Evolutionary conservation across 2,888 invertebrate genomes (phyloP), one percentile per base, ranked within the genome.

Genomic region (Drosophila pseudotakahashii): DNA sequence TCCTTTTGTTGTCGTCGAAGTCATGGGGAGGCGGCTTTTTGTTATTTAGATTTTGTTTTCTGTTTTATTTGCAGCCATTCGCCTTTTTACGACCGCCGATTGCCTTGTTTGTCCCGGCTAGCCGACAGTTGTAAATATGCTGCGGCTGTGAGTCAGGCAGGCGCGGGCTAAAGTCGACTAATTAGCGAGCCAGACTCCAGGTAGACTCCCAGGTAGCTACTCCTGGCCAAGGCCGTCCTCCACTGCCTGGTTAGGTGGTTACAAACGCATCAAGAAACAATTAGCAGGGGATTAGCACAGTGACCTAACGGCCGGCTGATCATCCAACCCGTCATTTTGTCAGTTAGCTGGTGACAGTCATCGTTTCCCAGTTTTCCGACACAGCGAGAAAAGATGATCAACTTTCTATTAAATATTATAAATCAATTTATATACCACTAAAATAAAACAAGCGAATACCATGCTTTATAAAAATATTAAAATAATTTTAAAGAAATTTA

Each of bases 211-310:
- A 66, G 67, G 52, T 3, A 77, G 3, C 53, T 67, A 44, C 63
- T 70, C 70, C 72, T 53, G 51, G 50, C 45, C 54, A 59, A 60
- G 47, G 75, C 50, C 66, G 54, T 10, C 48, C 19, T 41, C 34
- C 13, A 16, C 42, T 47, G 54, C 37, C 53, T 50, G 60, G 59
- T 73, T 74, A 67, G 60, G 71, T 47, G n/a, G 69, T 75, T 72
- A 54, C 74, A 71, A 75, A 82, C 60, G 74, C 86, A 83, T 83
- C 79, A 88, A 88, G 86, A 85, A 88, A 57, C 82, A 85, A 83
- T 83, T 83, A 88, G 88, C 64, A 36, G 45, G n/a, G 77, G 88
- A 88, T 88, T 85, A 88, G 78, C 79, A 48, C 37, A 45, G 39
- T 16, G 60, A 47, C 54, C 68, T 41, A 34, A 19, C 39, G 48